Evolutionary conservation across 37 sponge, comb jelly and placozoan species (phyloP).

Genomic region (Haliclona indistincta): DNA sequence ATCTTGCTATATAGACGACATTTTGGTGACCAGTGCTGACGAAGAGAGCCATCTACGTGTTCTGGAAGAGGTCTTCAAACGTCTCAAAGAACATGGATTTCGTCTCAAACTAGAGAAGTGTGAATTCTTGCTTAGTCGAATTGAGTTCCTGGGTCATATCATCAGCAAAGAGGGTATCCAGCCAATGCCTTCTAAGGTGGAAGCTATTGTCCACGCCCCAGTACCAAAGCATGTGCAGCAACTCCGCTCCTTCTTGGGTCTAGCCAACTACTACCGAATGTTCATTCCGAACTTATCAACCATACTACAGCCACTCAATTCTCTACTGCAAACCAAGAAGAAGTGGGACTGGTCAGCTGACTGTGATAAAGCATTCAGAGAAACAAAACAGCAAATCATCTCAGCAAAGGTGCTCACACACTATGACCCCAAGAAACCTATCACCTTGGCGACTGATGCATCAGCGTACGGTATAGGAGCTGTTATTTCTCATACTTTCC

Average conservation of each 20-base stretch:
- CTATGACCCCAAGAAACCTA: constrained; percentile 4
- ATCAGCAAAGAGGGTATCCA: constrained; percentile 33
- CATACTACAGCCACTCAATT: constrained; percentile 17
- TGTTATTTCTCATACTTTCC: constrained; percentile 17
- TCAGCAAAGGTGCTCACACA: constrained; percentile 29
- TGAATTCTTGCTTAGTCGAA: constrained; percentile 4
- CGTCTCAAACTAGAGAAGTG: constrained; percentile 30
- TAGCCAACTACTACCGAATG: constrained; percentile 32
- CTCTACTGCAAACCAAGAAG: constrained; percentile 8
- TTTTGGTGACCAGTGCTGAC: background rate
- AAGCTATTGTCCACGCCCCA: constrained; percentile 30
- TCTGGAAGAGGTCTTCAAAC: constrained; percentile 20
- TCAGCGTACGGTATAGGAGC: constrained; percentile 32
- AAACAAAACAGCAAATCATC: constrained; percentile 5
- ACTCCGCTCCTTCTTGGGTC: constrained; percentile 41
- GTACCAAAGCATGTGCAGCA: constrained; percentile 19
- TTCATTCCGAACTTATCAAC: constrained; percentile 41
- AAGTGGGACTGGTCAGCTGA: constrained; percentile 24
- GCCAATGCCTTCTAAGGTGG: constrained; percentile 16
- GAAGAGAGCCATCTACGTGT: constrained; percentile 7
- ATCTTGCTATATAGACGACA: constrained; percentile 43
- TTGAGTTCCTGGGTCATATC: constrained; percentile 34
- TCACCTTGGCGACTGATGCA: constrained; percentile 23
- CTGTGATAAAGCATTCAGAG: constrained; percentile 11
- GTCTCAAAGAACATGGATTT: constrained; percentile 21